Conservation (phyloP, 2,888 invertebrate species). For the Eulithis testata region DNA sequence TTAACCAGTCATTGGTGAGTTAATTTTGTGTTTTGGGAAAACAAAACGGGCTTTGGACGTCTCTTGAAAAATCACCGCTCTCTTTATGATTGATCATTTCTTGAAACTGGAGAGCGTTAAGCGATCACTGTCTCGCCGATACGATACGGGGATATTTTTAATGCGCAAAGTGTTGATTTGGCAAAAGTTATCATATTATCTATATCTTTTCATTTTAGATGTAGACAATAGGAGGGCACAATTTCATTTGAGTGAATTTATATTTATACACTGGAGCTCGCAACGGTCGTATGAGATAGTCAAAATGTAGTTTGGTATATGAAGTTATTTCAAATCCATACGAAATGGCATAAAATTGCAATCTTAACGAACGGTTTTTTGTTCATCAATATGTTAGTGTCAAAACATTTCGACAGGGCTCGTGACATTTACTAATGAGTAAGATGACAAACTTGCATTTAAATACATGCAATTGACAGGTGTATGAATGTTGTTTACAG, state of each 20-base stretch:
- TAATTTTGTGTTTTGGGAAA: conserved; percentile 75
- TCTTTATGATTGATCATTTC: conserved; percentile 82
- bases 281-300: too few species aligned
- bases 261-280: too few species aligned
- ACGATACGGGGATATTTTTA: conserved; percentile 58
- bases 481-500: conserved; percentile 49
- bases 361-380: neutral
- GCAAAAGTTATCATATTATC: conserved; percentile 51
- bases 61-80: conserved; percentile 79
- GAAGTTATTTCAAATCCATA: neutral
- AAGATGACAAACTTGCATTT: conserved; percentile 46
- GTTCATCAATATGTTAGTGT: conserved; percentile 12
- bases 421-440: conserved; percentile 49
- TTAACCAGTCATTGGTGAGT: conserved; percentile 61
- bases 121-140: conserved; percentile 45
- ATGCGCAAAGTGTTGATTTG: conserved; percentile 76
- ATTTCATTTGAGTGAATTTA: too few species aligned
- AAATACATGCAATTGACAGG: conserved; percentile 51
- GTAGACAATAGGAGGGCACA: too few species aligned
- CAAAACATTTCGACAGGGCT: conserved; percentile 34
- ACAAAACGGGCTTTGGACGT: conserved; percentile 68
- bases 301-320: too few species aligned
- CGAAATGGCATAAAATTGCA: neutral
- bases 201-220: too few species aligned
- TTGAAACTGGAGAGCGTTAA: conserved; percentile 64